Evolutionary conservation across 2,888 invertebrate species (phyloP).

Genomic region (Coelinius sp.): DNA sequence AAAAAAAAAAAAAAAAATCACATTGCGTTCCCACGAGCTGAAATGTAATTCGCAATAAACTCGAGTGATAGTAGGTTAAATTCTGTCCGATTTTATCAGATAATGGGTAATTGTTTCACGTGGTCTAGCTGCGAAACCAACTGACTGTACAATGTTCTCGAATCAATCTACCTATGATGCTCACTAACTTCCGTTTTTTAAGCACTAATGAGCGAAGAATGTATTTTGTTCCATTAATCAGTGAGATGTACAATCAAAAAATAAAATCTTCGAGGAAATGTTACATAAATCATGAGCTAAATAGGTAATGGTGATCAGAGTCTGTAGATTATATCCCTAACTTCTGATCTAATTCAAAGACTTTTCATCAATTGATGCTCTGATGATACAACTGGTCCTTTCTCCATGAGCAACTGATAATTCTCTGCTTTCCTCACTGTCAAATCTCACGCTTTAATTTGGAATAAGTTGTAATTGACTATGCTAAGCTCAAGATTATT

Average conservation of each 20-base stretch:
- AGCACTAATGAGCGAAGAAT: conserved; percentile 21
- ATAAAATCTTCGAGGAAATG: not conserved
- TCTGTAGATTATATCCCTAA: not conserved
- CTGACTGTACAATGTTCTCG: conserved; percentile 29
- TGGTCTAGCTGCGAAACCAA: conserved; percentile 37
- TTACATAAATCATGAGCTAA: not conserved
- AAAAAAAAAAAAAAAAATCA: conserved; percentile 18
- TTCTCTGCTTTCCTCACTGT: too few relatives aligned
- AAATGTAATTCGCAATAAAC: conserved; percentile 68
- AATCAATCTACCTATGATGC: conserved; percentile 29
- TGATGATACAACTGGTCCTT: not conserved
- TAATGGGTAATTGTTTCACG: conserved; percentile 60
- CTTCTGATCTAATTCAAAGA: not conserved
- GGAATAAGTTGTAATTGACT: too few relatives aligned
- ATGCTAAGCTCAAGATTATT: too few relatives aligned
- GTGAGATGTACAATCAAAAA: not conserved
- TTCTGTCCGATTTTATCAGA: conserved; percentile 65
- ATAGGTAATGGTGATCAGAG: not conserved
- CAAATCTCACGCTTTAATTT: too few relatives aligned
- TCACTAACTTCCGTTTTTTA: conserved; percentile 23
- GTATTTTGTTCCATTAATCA: conserved; percentile 2
- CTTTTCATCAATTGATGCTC: not conserved
- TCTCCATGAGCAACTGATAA: too few relatives aligned
- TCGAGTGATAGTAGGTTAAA: conserved; percentile 69
- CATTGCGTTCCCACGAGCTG: conserved; percentile 66